These are phyloP conservation scores for Tiphia femorata DNA, from an alignment of 2,888 invertebrate genomes.

Conservation along the genomic window DNA sequence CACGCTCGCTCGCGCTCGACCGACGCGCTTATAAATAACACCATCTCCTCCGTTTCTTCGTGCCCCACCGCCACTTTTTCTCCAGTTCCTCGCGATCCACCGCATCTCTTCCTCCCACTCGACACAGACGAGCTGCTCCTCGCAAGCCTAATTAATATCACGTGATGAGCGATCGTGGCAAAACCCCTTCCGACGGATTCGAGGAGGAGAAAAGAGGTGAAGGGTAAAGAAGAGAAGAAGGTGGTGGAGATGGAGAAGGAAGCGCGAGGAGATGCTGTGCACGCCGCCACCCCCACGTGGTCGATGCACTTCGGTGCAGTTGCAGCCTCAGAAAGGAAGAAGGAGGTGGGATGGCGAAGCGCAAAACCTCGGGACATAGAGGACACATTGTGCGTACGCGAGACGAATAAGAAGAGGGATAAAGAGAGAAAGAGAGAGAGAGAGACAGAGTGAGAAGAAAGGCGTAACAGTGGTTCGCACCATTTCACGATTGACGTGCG, in stretches of 20 bases:
- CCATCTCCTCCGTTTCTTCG: conserved; percentile 62
- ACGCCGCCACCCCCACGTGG: no score
- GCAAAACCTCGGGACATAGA: conserved; percentile 41
- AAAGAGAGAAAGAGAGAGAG: conserved; percentile 19
- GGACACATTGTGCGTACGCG: conserved; percentile 41
- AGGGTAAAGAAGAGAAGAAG: conserved; percentile 5
- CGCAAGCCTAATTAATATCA: conserved; percentile 66
- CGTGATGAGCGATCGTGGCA: conserved; percentile 64
- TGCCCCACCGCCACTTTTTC: conserved; percentile 14
- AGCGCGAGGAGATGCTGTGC: no score
- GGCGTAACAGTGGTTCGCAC: conserved; percentile 46
- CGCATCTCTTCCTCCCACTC: background rate
- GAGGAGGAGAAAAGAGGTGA: conserved; percentile 10
- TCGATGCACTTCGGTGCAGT: no score
- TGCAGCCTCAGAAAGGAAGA: no score
- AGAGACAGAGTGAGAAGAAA: conserved; percentile 30
- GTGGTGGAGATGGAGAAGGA: conserved; percentile 4
- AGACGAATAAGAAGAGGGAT: background rate
- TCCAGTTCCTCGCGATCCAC: background rate
- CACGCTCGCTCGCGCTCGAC: conserved; percentile 26
- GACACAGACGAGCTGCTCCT: background rate
- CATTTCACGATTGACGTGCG: conserved; percentile 45
- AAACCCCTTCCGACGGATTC: conserved; percentile 49
- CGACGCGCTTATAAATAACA: conserved; percentile 64
- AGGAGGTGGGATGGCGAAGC: background rate